A percentile compares a stretch with the other conserved stretches of the same genome.
Conservation (phyloP, 2,113 vertebrate genomes). For the Cinclus mexicanus region DNA sequence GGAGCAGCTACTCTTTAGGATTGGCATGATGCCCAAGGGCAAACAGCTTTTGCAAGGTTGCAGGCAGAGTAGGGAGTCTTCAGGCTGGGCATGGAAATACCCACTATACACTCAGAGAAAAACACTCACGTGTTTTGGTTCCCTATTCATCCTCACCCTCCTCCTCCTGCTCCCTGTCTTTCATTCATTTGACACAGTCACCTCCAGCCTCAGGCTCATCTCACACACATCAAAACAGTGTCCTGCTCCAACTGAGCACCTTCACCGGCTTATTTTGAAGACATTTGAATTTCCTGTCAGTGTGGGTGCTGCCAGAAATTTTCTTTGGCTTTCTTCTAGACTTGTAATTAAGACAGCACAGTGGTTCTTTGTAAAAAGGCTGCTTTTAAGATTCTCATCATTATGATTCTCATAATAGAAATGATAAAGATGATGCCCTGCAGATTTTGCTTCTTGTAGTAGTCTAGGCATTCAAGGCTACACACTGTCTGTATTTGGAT, state of each 20-base stretch:
- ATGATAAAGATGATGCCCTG: neutral
- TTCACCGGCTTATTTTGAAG: neutral
- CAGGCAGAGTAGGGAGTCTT: neutral
- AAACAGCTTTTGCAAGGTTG: neutral
- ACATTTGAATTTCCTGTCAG: neutral
- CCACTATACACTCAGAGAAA: neutral
- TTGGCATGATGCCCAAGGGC: neutral
- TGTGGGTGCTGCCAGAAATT: neutral
- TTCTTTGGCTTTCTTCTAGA: neutral
- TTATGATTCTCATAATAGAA: neutral
- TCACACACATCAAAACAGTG: neutral
- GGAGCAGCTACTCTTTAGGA: neutral
- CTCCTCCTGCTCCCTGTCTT: neutral
- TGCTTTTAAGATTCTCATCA: slow-evolving; percentile 17
- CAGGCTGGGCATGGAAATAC: neutral
- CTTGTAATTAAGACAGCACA: neutral
- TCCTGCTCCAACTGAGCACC: neutral
- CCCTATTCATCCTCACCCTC: neutral
- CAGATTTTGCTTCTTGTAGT: neutral
- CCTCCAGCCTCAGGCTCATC: slow-evolving; percentile 3
- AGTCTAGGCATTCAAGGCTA: slow-evolving; percentile 1
- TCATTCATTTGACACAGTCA: neutral
- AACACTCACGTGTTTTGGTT: neutral
- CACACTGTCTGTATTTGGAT: neutral
- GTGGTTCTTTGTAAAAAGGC: neutral